phyloP scores from a whole-genome alignment of 2,113 vertebrate genomes.

The Corythornis cristatus region DNA sequence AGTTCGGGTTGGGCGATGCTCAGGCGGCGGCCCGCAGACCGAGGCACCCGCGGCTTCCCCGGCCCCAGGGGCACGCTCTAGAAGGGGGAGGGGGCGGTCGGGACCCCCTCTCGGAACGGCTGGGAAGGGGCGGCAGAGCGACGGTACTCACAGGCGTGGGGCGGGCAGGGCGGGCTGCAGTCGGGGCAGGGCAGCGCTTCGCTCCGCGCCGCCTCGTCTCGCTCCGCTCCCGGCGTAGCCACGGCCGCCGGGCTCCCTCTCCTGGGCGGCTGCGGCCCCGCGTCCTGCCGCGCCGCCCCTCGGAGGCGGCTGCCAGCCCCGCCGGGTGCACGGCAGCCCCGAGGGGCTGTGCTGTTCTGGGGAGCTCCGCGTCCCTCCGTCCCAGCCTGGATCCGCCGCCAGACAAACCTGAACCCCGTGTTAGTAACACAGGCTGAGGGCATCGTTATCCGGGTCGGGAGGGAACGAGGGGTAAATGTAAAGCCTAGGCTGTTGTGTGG shows the following conservation, averaged over 20 bases:
- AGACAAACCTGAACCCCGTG: no score
- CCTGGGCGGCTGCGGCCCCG: constrained; percentile 15
- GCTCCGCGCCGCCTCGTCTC: neutral
- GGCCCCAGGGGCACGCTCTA: neutral
- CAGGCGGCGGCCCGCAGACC: neutral
- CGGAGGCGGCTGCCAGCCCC: neutral
- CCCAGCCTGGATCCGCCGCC: neutral
- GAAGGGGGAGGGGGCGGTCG: no score
- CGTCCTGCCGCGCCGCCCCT: neutral
- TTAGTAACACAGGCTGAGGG: neutral
- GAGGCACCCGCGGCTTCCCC: neutral
- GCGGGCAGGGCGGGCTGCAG: neutral
- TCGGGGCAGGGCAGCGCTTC: neutral
- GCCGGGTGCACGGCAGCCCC: neutral
- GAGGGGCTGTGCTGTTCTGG: neutral
- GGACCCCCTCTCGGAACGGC: neutral
- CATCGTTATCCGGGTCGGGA: neutral
- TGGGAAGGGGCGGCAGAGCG: neutral
- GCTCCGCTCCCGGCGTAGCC: neutral
- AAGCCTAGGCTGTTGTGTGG: fast-evolving
- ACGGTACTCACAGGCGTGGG: neutral
- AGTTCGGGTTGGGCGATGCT: neutral
- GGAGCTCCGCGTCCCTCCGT: neutral
- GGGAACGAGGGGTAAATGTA: neutral
- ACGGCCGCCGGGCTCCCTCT: constrained; percentile 57